phyloP scores from a whole-genome alignment of 2,888 invertebrate species.

The Steinernema scapterisci region DNA sequence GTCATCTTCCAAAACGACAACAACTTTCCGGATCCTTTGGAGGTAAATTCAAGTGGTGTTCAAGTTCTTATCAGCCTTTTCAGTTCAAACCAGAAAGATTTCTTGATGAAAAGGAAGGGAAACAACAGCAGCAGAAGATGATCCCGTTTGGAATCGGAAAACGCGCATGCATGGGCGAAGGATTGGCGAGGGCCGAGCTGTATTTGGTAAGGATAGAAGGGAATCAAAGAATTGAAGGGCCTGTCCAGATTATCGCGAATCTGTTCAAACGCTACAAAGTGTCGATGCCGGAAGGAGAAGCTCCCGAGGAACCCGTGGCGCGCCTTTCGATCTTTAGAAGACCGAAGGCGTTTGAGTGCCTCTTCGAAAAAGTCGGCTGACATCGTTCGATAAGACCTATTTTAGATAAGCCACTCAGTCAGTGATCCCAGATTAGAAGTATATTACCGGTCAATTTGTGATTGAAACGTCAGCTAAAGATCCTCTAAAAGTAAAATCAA shows the following conservation, averaged over 20 bases:
- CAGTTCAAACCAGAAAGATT: neutral
- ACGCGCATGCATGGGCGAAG: slow-evolving; percentile 4
- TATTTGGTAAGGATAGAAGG: neutral
- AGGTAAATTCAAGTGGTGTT: neutral
- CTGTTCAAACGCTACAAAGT: neutral
- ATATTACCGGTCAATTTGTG: too few relatives aligned
- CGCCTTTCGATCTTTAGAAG: neutral
- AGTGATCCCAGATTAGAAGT: too few relatives aligned
- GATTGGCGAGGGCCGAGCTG: neutral
- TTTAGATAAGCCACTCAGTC: neutral
- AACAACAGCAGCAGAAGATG: slow-evolving; percentile 1
- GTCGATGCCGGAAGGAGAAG: neutral
- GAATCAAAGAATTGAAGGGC: neutral
- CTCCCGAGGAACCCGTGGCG: neutral
- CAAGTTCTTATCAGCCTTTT: neutral
- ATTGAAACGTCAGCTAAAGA: too few relatives aligned
- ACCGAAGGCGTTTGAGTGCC: neutral
- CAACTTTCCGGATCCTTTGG: neutral
- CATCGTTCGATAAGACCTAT: neutral
- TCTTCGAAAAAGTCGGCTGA: neutral
- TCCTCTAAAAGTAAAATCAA: too few relatives aligned
- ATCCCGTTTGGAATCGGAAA: slow-evolving; percentile 26
- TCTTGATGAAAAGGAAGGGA: neutral
- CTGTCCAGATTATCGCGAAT: neutral
- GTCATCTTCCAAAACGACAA: slow-evolving; percentile 20